A percentile compares a stretch with the other conserved stretches of the same genome.
These are phyloP conservation scores for Herpetotheres cachinnans DNA, from an alignment of 2,113 vertebrate species.

Conservation along the genomic window DNA sequence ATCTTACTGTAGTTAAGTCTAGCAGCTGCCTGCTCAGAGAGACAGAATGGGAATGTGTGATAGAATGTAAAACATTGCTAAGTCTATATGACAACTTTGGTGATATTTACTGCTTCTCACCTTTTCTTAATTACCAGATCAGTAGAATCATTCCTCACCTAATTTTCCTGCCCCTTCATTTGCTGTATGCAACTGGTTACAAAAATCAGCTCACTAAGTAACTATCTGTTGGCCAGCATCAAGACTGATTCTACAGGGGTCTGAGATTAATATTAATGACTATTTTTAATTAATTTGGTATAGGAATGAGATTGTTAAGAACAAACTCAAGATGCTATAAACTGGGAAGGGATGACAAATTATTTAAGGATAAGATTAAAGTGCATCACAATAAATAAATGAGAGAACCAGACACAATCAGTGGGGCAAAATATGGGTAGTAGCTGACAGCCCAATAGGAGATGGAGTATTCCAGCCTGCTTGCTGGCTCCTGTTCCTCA, in stretches of 20 bases:
- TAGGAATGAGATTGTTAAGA: neutral
- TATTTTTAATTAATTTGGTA: constrained; percentile 26
- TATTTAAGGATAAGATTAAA: neutral
- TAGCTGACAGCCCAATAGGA: neutral
- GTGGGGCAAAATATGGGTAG: neutral
- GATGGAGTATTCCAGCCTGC: neutral
- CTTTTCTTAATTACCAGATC: constrained; percentile 28
- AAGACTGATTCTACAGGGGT: neutral
- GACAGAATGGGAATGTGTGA: constrained; percentile 38
- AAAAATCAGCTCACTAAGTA: neutral
- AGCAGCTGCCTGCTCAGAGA: constrained; percentile 53
- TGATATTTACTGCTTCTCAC: constrained; percentile 36
- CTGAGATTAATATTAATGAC: constrained; percentile 4
- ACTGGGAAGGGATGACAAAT: neutral
- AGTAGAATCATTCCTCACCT: neutral
- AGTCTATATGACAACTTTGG: constrained; percentile 18
- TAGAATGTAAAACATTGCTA: constrained; percentile 38
- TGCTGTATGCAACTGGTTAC: neutral
- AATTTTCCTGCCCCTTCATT: constrained; percentile 20
- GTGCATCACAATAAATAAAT: neutral
- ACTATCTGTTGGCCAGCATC: neutral
- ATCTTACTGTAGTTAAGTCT: constrained; percentile 50
- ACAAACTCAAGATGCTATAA: neutral
- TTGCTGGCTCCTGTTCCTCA: neutral
- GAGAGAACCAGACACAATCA: neutral